phyloP scores from a whole-genome alignment of 2,797 vertebrate genomes.

The Tragopan temminckii region DNA sequence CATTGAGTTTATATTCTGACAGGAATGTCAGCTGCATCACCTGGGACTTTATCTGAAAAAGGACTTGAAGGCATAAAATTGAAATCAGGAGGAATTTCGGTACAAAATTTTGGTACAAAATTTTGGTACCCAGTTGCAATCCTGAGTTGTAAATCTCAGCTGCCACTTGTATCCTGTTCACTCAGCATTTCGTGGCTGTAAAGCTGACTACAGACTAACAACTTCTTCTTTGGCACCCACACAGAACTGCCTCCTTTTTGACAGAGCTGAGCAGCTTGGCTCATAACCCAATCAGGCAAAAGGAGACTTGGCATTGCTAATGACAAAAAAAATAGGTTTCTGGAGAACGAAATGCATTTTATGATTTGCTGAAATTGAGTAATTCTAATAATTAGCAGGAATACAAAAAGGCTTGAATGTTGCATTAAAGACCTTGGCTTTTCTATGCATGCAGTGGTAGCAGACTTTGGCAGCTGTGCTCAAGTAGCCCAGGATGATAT shows the following conservation, averaged over 20 bases:
- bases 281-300: slow-evolving; percentile 64
- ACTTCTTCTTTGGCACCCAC: slow-evolving; percentile 66
- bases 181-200: slow-evolving; percentile 62
- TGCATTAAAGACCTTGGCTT: not conserved
- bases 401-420: not conserved
- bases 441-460: not conserved
- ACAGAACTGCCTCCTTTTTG: slow-evolving; percentile 61
- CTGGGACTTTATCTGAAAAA: slow-evolving; percentile 56
- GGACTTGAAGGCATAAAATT: slow-evolving; percentile 48
- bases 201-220: slow-evolving; percentile 68
- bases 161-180: slow-evolving; percentile 63
- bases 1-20: slow-evolving; percentile 15
- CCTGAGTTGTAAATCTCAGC: slow-evolving; percentile 70
- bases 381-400: slow-evolving; percentile 8
- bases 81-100: slow-evolving; percentile 54
- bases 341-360: not conserved
- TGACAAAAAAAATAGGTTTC: slow-evolving; percentile 48
- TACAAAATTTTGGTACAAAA: slow-evolving; percentile 45
- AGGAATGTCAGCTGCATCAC: not conserved
- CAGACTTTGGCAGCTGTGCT: not conserved
- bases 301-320: slow-evolving; percentile 53
- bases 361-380: not conserved
- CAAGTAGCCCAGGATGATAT: not conserved
- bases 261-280: slow-evolving; percentile 68
- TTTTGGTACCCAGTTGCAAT: not conserved